These are phyloP conservation scores for Rhinatrema bivittatum DNA, from an alignment of 2,797 vertebrate genomes.

Conservation along the genomic window DNA sequence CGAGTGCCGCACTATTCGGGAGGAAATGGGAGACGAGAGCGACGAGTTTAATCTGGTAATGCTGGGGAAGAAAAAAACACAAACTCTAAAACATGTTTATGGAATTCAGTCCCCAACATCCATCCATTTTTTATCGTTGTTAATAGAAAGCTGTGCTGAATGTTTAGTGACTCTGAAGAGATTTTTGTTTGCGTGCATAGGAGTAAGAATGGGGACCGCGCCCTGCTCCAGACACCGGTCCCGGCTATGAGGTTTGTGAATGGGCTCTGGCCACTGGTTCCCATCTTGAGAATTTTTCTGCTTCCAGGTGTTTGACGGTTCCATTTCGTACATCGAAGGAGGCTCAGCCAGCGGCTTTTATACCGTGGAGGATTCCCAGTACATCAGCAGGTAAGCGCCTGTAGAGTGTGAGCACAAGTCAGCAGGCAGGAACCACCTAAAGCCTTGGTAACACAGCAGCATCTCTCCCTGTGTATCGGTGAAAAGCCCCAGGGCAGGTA, in stretches of 20 bases:
- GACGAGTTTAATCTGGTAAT: slow-evolving; percentile 88
- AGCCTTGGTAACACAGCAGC: too few species aligned
- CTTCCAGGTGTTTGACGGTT: slow-evolving; percentile 80
- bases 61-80: too few species aligned
- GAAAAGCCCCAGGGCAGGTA: too few species aligned
- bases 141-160: not conserved
- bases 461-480: too few species aligned
- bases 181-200: too few species aligned
- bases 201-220: accelerated
- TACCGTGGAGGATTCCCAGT: slow-evolving; percentile 84
- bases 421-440: too few species aligned
- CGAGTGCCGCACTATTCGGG: slow-evolving; percentile 80
- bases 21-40: slow-evolving; percentile 97
- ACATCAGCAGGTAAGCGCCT: slow-evolving; percentile 65
- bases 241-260: too few species aligned
- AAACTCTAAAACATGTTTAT: too few species aligned
- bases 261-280: not conserved
- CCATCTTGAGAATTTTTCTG: not conserved
- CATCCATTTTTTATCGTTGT: too few species aligned
- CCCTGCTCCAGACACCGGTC: too few species aligned
- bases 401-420: accelerated
- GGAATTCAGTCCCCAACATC: too few species aligned
- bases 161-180: accelerated
- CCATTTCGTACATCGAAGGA: slow-evolving; percentile 95
- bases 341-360: slow-evolving; percentile 92